Evolutionary conservation across 1,140 invertebrate genomes (phyloP), one percentile per base, ranked within the genome.

Genomic region (Drosophila elegans): DNA sequence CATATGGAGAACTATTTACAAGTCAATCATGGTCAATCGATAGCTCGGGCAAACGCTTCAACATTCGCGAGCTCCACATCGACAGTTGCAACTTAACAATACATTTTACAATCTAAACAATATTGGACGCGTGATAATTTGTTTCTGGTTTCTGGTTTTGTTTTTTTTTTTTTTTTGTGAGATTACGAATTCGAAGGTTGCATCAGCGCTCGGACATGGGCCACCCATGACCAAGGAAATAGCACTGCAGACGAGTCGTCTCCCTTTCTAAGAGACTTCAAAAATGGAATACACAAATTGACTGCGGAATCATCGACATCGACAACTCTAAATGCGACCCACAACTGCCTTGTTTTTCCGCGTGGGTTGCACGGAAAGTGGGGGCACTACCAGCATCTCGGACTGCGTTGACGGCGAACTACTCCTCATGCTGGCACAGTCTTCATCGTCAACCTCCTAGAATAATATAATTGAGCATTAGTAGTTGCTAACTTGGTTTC

Each of bases 291-390:
- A 88, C 72, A 73, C 45, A 60, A 59, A 44, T 68, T 44, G 54
- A 38, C 34, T 52, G 59, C 42, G 46, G 51, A 55, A 46, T 76
- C 25, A 44, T 53, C 29, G n/a, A 7, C 53, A 36, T 42, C 45
- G n/a, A 7, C 32, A 53, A 32, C 42, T 67, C 49, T 73, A 89
- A 72, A 89, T 89, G 36, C 84, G 80, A 21, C 80, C 84, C n/a
- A 89, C 77, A 27, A 74, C 77, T 21, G 85, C 77, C 59, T 95
- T 96, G 69, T 94, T 93, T 93, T 97, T 96, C 88, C 96, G 94
- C 56, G 95, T 96, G 62, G 96, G 96, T 92, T 96, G 96, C 80
- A 96, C 96, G 60, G 96, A 97, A 92, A 96, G 94, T 45, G 96
- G 96, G 76, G 96, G 95, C 78, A 96, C 94, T 71, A 96, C 94